A percentile compares a stretch with the other conserved stretches of the same genome.
phyloP scores from a whole-genome alignment of 1,140 invertebrate species.

The Drosophila willistoni region DNA sequence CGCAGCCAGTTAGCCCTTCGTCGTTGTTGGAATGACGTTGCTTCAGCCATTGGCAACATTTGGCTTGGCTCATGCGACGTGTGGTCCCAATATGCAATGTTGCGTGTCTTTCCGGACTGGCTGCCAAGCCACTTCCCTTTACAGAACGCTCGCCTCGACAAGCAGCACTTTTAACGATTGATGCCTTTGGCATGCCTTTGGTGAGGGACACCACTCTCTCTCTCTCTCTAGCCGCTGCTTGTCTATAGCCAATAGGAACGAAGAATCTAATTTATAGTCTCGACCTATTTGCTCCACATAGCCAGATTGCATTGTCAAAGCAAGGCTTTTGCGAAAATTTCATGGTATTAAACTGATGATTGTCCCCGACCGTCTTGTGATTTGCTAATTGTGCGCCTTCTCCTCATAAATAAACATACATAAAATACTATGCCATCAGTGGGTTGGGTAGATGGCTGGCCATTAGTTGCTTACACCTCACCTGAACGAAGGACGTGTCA shows the following conservation, averaged over 20 bases:
- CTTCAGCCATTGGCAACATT: slow-evolving; percentile 47
- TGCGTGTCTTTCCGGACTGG: slow-evolving; percentile 68
- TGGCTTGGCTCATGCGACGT: slow-evolving; percentile 72
- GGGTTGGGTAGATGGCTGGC: neutral
- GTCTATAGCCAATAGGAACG: slow-evolving; percentile 52
- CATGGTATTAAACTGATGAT: slow-evolving; percentile 57
- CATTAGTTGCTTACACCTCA: slow-evolving; percentile 66
- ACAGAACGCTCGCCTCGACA: slow-evolving; percentile 28
- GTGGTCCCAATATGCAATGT: slow-evolving; percentile 77
- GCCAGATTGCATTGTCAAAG: slow-evolving; percentile 62
- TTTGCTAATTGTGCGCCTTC: slow-evolving; percentile 63
- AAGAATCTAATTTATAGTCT: slow-evolving; percentile 63
- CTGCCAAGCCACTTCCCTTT: slow-evolving; percentile 43
- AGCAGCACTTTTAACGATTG: slow-evolving; percentile 65
- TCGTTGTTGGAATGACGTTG: neutral
- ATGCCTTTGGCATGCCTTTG: slow-evolving; percentile 72
- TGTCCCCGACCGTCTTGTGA: slow-evolving; percentile 39
- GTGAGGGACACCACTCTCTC: slow-evolving; percentile 37
- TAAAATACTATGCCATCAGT: neutral
- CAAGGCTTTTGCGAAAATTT: slow-evolving; percentile 51
- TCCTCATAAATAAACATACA: slow-evolving; percentile 49
- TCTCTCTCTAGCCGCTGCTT: slow-evolving; percentile 9
- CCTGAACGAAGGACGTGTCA: slow-evolving; percentile 61
- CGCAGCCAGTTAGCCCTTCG: slow-evolving; percentile 34
- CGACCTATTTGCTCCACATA: slow-evolving; percentile 40